Percentiles rank a stretch among this genome's conserved stretches.
Evolutionary conservation across 2,113 vertebrate species (phyloP).

Genomic region (Phylloscopus whistleri): DNA sequence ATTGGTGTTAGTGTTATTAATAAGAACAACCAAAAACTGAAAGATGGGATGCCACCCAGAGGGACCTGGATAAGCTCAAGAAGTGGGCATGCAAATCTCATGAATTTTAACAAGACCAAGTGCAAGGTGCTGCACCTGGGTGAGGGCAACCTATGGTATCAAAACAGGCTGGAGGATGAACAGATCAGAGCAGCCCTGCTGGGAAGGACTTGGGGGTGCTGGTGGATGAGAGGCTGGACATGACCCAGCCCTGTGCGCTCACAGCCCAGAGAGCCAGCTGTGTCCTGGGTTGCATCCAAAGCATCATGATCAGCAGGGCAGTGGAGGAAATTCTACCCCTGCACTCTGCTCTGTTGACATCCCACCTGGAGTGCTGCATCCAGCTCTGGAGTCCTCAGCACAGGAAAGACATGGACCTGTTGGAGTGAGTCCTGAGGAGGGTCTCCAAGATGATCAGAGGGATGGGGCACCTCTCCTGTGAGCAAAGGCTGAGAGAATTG

Average conservation of each 20-base stretch:
- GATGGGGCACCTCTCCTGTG: neutral
- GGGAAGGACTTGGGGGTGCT: neutral
- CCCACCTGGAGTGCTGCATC: neutral
- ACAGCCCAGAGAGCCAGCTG: accelerated
- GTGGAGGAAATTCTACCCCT: neutral
- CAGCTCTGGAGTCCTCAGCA: neutral
- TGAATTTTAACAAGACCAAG: neutral
- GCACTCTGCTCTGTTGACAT: neutral
- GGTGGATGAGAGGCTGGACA: neutral
- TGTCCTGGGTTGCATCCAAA: neutral
- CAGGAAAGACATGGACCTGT: neutral
- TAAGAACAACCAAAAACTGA: neutral
- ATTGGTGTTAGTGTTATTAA: neutral
- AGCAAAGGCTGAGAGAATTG: neutral
- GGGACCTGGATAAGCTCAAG: neutral
- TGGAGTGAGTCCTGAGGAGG: neutral
- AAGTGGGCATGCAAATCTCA: neutral
- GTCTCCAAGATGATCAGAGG: neutral
- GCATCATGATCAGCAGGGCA: accelerated
- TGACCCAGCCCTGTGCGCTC: neutral
- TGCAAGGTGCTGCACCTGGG: neutral
- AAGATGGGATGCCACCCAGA: neutral
- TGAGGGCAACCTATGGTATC: neutral
- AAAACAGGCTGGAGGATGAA: neutral
- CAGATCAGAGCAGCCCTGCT: neutral